Base-by-base conservation (phyloP, 2,113 vertebrate species). In the Cryptoleucopteryx plumbea region DNA sequence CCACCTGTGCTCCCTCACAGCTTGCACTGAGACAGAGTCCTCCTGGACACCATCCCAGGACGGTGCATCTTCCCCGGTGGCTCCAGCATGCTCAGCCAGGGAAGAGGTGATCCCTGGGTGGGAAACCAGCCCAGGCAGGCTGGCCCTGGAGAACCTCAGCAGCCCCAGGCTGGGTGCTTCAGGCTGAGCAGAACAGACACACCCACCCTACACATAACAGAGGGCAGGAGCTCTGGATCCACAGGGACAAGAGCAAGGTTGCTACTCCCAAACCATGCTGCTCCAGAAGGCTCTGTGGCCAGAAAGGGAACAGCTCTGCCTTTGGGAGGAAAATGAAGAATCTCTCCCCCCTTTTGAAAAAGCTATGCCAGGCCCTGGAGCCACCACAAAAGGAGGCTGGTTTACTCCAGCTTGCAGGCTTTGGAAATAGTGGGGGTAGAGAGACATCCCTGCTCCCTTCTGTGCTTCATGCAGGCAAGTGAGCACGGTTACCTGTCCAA, bases 121-220 rank as follows among this genome's bases (percentile, higher is more conserved):
- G 29, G 32, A 25, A 25, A 26, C 26, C 31, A 55, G n/a, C 14
- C 7, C 38, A 22, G 48, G 16, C 27, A 1, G 10, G 6, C 56
- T 13, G 12, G 5, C 31, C 42, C 34, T 25, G 11, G 14, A 3
- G 22, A 4, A 6, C 29, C 26, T 23, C 27, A 16, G 1, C 40
- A 42, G 27, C n/a, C 13, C 26, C 22, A 7, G 43, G 34, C 50
- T 14, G 31, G 7, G 13, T 2, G 22, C 48, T 50, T 50, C 22
- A 7, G 43, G 34, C 63, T 14, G 34, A 18, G 7, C 40, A 29
- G 55, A 16, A 19, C 18, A 10, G 8, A 31, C 16, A 4, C 48
- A 13, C 18, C 47, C 15, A 8, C 20, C 7, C 56, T 10, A 2
- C 14, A 0, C 0, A 0, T 1, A 3, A 18, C 36, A 34, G 20